Evolutionary conservation across 1,140 invertebrate genomes (phyloP).

Genomic region (Nephila pilipes): DNA sequence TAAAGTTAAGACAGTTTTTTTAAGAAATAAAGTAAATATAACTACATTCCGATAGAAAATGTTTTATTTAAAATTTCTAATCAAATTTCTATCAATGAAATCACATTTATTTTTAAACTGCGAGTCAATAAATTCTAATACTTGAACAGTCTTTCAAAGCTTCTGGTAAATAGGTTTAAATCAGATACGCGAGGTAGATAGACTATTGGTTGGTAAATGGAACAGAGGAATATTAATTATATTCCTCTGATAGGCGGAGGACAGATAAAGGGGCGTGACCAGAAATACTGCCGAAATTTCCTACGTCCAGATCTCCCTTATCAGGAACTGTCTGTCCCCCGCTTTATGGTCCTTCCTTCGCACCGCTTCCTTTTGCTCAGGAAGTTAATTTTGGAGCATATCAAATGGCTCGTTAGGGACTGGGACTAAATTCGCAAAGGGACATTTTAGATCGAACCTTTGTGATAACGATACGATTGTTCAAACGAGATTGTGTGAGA

Average conservation of each 20-base stretch:
- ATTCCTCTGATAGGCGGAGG: background rate
- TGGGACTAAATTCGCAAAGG: background rate
- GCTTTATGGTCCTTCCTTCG: constrained; percentile 57
- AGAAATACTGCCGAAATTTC: background rate
- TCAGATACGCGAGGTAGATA: background rate
- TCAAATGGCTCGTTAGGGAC: constrained; percentile 43
- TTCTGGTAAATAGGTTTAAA: background rate
- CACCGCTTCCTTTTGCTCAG: constrained; percentile 31
- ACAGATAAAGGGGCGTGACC: constrained; percentile 34
- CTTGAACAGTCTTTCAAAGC: background rate
- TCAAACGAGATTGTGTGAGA: too few species aligned
- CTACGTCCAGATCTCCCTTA: constrained; percentile 36
- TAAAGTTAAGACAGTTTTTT: too few species aligned
- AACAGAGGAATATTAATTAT: constrained; percentile 39
- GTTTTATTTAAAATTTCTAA: too few species aligned
- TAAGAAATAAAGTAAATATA: too few species aligned
- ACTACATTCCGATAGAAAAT: too few species aligned
- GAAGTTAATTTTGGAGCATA: constrained; percentile 62
- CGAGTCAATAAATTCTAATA: background rate
- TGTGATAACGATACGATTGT: too few species aligned
- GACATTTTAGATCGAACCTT: constrained; percentile 24
- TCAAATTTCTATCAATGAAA: too few species aligned
- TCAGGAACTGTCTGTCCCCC: background rate
- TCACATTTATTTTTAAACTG: too few species aligned
- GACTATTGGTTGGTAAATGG: constrained; percentile 2